phyloP scores from a whole-genome alignment of 2,888 invertebrate genomes.

The Tuta absoluta region DNA sequence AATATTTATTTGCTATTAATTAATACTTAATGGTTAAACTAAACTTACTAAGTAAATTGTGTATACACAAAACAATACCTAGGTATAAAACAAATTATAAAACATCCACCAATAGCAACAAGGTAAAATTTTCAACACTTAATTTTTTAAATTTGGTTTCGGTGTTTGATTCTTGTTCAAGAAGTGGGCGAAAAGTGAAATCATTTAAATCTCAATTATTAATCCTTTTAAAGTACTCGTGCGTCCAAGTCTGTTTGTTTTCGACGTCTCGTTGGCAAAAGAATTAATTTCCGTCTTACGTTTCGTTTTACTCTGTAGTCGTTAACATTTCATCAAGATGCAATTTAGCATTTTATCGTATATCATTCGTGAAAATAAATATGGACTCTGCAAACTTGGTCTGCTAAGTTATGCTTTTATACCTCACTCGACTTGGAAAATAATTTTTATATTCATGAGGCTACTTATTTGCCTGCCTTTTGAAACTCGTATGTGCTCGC shows the following conservation, averaged over 20 bases:
- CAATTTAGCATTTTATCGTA: constrained; percentile 45
- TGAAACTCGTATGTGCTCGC: background rate
- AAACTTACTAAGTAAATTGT: too few species aligned
- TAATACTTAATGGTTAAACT: too few species aligned
- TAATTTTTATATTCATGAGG: constrained; percentile 16
- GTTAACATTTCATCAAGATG: constrained; percentile 49
- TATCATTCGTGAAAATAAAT: constrained; percentile 43
- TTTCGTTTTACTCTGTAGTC: constrained; percentile 46
- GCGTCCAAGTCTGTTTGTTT: constrained; percentile 17
- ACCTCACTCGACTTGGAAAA: constrained; percentile 28
- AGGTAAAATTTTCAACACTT: background rate
- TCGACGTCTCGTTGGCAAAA: constrained; percentile 24
- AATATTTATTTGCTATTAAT: too few species aligned
- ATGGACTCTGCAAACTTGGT: constrained; percentile 37
- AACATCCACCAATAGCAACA: background rate
- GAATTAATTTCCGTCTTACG: constrained; percentile 27
- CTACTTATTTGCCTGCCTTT: constrained; percentile 10
- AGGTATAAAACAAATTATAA: too few species aligned
- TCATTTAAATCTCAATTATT: constrained; percentile 23
- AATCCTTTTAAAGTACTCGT: constrained; percentile 20
- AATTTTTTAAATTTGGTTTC: background rate
- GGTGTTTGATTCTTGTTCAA: constrained; percentile 5
- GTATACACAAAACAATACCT: too few species aligned
- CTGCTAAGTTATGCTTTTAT: constrained; percentile 32
- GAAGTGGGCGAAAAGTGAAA: constrained; percentile 14